Evolutionary conservation across 2,113 vertebrate genomes (phyloP), one percentile per base, ranked within the genome.

Genomic region (Microtus ochrogaster): DNA sequence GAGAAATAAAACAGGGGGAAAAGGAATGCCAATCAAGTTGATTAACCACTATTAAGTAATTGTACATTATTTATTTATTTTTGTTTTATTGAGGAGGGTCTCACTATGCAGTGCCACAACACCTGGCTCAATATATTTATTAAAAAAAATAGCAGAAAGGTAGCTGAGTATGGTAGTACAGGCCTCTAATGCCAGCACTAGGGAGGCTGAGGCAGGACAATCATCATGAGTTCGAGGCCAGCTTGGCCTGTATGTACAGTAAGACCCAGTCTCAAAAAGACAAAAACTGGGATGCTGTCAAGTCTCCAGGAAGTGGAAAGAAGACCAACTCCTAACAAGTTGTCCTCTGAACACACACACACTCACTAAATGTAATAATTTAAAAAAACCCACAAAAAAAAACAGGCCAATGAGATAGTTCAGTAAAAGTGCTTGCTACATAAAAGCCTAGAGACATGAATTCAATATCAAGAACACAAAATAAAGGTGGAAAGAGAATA

Each of bases 1-100:
- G 41, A 89, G 33, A 33, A 94, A 95, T 66, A 73, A 96, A 93
- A 92, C 72, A 78, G 61, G 63, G 9, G 72, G 79, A 88, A 68
- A 72, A 81, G 11, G 10, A 79, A 39, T 89, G 72, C 4, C 49
- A 94, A 91, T 91, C 55, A 94, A 95, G 0, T 86, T 19, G 83
- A 94, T 21, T 33, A 86, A 88, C 6, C 12, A 94, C 36, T 49
- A 77, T 36, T 86, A 92, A 96, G 79, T 21, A 76, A n/a, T 2
- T 78, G 47, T 63, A 7, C 41, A 89, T 24, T 63, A 82, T 17
- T 63, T 39, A 82, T 61, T 36, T 41, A 82, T 61, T n/a, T n/a
- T 12, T n/a, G 36, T 44, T 16, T 77, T 76, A 47, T 61, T 61
- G 55, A 82, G 79, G 55, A 82, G 55, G 55, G 55, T 83, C 81